Base-by-base conservation (phyloP, 2,797 vertebrate genomes). In the Brachyrhaphis roseni region DNA sequence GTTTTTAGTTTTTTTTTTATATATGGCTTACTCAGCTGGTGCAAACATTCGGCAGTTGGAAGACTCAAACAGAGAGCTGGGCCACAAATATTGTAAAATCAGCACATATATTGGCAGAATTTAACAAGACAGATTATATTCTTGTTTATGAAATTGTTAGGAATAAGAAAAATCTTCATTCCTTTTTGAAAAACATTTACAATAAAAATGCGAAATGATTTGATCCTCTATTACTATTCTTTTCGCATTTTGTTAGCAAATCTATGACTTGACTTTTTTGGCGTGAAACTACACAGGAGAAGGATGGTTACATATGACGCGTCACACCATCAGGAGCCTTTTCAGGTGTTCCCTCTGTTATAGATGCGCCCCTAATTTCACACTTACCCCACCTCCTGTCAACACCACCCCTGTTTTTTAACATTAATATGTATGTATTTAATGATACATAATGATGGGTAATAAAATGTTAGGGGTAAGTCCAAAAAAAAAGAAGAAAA, bases 391-490 rank as follows among this genome's bases (percentile, higher is more conserved):
- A 82, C 92, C 93, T 89, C 84, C 80, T 64, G 83, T 80, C 74
- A 76, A 90, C 93, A 90, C 86, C 91, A 89, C 85, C 90, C 86
- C 91, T 91, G 88, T 78, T 93, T 94, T 94, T 92, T 90, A 96
- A 91, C 95, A 97, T 98, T 98, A 98, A 98, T 97, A 97, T 97
- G 95, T 96, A 97, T 98, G 96, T 96, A 97, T 97, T 98, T 98
- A 99, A 98, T 98, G 97, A 97, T 96, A 97, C 96, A 97, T 98
- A 98, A 99, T 98, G 97, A 97, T 96, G 96, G 96, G 97, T 97
- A 96, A 95, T 96, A 96, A 97, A 97, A 96, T 97, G 96, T 97
- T 97, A 94, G 96, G 68, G 94, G 95, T 96, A 97, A 98, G 96
- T 97, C 12, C 78, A 92, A 97, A 96, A 96, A 91, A 78, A 92